Evolutionary conservation across 2,113 vertebrate genomes (phyloP), one percentile per base, ranked within the genome.

Genomic region (Cathartes aura): DNA sequence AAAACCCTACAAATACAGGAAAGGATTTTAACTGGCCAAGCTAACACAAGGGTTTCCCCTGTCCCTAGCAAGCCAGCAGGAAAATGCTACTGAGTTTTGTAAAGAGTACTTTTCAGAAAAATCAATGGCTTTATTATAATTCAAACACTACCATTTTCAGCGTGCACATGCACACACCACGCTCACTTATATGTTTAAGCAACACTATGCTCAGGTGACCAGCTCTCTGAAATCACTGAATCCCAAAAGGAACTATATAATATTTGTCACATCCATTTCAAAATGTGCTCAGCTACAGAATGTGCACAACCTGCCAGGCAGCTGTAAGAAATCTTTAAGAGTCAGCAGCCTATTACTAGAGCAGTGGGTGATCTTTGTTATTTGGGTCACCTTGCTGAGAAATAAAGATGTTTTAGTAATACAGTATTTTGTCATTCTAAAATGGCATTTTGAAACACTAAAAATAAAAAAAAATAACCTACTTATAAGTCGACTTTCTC

Each of bases 141-240:
- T 34, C 38, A 67, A 82, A 59, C 16, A 30, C 10, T 3, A 36
- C 12, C 24, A 27, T 36, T 79, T 81, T 71, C 83, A 91, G 34
- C 6, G 11, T 0, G 4, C 9, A 26, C 5, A 15, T 3, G 8
- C 47, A 58, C 21, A 18, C 20, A 40, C 4, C 27, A 43, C 0
- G 0, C n/a, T 83, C 34, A 16, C 47, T 47, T 43, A 23, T 15
- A 4, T 11, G 45, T 74, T 84, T 63, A 83, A 34, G 45, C 16
- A 63, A 67, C 60, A 56, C 40, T 23, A 6, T 0, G 6, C 71
- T 53, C 32, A 45, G 56, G 45, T 17, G 22, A 86, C 8, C 47
- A 71, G 70, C 29, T 79, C 43, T 40, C 36, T 62, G 48, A 94
- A 93, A 88, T 30, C 55, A 63, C 27, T 7, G 38, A 75, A 47